Conservation (phyloP, 2,888 invertebrate species). For the Electrophaes corylata region DNA sequence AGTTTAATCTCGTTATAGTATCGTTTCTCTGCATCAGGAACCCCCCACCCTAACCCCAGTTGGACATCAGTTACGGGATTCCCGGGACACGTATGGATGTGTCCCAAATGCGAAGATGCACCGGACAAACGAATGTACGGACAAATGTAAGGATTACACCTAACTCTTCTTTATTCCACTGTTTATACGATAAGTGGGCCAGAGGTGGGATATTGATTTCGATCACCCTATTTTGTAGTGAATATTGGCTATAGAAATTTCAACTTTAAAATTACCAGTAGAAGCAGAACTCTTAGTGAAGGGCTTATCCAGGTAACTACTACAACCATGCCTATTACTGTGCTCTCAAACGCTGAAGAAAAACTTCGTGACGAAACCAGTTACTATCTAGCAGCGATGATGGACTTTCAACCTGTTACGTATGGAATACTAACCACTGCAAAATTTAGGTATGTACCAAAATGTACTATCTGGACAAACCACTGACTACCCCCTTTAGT, state of each 20-base stretch:
- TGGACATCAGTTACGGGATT: conserved; percentile 35
- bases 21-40: conserved; percentile 5
- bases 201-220: conserved; percentile 23
- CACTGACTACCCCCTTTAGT: no score
- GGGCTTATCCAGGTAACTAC: no score
- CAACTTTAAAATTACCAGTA: no score
- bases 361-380: no score
- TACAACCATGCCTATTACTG: no score
- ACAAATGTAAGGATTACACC: conserved; percentile 27
- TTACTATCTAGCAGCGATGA: no score
- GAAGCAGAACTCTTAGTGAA: no score
- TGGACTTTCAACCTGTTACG: no score
- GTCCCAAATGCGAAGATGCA: conserved; percentile 28
- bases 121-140: conserved; percentile 32
- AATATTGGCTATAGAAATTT: background rate
- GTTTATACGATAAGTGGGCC: conserved; percentile 27
- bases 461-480: no score
- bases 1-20: background rate
- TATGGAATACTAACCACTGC: no score
- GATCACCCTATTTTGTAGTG: background rate
- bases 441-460: no score
- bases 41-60: conserved; percentile 10
- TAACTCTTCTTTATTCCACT: conserved; percentile 30
- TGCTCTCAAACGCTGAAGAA: no score
- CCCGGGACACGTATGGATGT: conserved; percentile 34